Percentiles rank a stretch among this genome's conserved stretches.
phyloP scores from a whole-genome alignment of 2,888 invertebrate genomes.

The Rhyacophila evoluta region DNA sequence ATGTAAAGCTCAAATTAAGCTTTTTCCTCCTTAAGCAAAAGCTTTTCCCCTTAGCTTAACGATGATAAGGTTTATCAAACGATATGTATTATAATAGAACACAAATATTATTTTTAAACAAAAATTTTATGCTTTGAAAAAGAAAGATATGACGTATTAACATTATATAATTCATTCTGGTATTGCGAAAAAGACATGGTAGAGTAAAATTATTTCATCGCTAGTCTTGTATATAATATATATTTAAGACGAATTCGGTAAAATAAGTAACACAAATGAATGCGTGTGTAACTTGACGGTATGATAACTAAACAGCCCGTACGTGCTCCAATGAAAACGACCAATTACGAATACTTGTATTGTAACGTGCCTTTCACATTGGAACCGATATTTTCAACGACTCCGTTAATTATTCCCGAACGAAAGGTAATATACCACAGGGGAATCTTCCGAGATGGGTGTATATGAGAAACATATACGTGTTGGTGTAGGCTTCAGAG shows the following conservation, averaged over 20 bases:
- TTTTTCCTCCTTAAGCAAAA: too few relatives aligned
- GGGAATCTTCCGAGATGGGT: neutral
- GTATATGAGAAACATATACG: neutral
- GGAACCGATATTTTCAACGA: conserved; percentile 6
- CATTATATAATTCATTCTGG: too few relatives aligned
- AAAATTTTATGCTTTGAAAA: too few relatives aligned
- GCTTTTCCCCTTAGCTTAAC: too few relatives aligned
- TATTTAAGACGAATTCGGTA: neutral
- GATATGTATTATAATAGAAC: too few relatives aligned
- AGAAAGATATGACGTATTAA: too few relatives aligned
- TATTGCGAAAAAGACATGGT: too few relatives aligned
- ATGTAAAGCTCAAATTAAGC: too few relatives aligned
- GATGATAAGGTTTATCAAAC: too few relatives aligned
- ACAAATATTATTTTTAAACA: too few relatives aligned
- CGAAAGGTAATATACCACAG: conserved; percentile 14
- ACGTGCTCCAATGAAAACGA: neutral
- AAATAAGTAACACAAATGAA: neutral
- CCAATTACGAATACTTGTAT: conserved; percentile 17
- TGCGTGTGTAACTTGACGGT: neutral
- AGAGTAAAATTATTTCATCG: too few relatives aligned
- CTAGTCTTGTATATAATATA: too few relatives aligned
- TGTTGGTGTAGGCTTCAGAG: neutral
- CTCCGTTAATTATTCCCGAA: conserved; percentile 12
- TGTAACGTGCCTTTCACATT: neutral
- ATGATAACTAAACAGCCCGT: neutral